Evolutionary conservation across 2,888 invertebrate genomes (phyloP).

Genomic region (Halocaridina rubra): DNA sequence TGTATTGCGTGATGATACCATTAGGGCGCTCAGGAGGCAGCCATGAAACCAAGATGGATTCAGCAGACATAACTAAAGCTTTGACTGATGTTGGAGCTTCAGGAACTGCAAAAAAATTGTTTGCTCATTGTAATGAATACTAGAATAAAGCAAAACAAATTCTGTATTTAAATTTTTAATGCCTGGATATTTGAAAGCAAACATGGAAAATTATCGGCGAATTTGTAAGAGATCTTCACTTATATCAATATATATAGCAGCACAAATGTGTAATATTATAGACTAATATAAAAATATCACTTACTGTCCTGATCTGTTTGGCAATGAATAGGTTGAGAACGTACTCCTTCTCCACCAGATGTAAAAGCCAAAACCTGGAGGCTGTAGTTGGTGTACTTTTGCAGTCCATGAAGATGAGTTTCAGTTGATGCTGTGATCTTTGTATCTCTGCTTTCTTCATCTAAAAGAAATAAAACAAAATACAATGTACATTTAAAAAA

Average conservation of each 20-base stretch:
- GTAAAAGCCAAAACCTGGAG: constrained; percentile 96
- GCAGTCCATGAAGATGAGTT: constrained; percentile 91
- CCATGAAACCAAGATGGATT: constrained; percentile 94
- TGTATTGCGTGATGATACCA: constrained; percentile 92
- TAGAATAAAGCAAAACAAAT: too few relatives aligned
- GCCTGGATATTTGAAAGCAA: too few relatives aligned
- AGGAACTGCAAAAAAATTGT: constrained; percentile 76
- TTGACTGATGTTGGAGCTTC: constrained; percentile 94
- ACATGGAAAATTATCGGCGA: too few relatives aligned
- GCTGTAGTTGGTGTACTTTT: constrained; percentile 96
- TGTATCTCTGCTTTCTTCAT: constrained; percentile 75
- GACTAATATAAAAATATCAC: too few relatives aligned
- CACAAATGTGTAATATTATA: too few relatives aligned
- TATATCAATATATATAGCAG: too few relatives aligned
- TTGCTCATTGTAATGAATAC: too few relatives aligned
- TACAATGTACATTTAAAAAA: background rate
- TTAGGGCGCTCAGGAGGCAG: constrained; percentile 91
- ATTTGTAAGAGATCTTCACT: too few relatives aligned
- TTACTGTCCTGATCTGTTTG: constrained; percentile 95
- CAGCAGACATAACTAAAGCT: constrained; percentile 90
- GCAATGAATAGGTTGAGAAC: constrained; percentile 88
- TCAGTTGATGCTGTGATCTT: constrained; percentile 93
- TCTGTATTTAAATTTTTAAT: too few relatives aligned
- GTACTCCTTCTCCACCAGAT: constrained; percentile 93
- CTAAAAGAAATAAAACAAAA: constrained; percentile 19